These are phyloP conservation scores for Molossus alvarezi DNA, from an alignment of 2,797 vertebrate genomes.

Conservation along the genomic window DNA sequence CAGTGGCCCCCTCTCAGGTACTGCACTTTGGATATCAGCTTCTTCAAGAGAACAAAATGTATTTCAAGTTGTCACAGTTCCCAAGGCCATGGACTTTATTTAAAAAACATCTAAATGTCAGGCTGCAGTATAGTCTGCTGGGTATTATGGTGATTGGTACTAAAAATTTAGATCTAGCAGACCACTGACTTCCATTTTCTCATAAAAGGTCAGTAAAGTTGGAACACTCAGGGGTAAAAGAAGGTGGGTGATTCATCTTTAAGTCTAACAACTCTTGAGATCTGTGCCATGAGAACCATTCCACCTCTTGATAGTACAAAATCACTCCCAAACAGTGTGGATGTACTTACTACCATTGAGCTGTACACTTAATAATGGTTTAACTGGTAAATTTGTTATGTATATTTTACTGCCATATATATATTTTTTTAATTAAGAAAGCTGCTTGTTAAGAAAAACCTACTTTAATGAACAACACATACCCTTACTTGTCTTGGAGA, in stretches of 20 bases:
- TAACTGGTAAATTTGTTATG: background rate
- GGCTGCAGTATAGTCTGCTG: background rate
- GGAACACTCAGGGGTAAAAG: background rate
- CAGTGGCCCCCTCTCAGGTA: background rate
- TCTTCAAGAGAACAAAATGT: too few species aligned
- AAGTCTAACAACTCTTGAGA: background rate
- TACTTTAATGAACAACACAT: background rate
- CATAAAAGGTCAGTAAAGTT: background rate
- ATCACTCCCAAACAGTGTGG: background rate
- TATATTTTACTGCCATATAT: background rate
- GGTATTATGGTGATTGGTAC: background rate
- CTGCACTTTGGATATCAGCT: background rate
- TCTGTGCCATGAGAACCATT: background rate
- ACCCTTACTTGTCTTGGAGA: background rate
- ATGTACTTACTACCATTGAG: background rate
- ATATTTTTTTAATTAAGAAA: background rate
- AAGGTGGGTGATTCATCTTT: background rate
- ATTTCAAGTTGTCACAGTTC: background rate
- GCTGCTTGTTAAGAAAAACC: background rate
- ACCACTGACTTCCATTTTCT: background rate
- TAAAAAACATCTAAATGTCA: background rate
- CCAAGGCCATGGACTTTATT: background rate
- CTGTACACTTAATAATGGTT: background rate
- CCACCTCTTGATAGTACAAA: background rate
- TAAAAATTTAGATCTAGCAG: background rate